A percentile compares a stretch with the other conserved stretches of the same genome.
phyloP scores from a whole-genome alignment of 1,140 invertebrate species.

The Trypoxylus dichotomus region DNA sequence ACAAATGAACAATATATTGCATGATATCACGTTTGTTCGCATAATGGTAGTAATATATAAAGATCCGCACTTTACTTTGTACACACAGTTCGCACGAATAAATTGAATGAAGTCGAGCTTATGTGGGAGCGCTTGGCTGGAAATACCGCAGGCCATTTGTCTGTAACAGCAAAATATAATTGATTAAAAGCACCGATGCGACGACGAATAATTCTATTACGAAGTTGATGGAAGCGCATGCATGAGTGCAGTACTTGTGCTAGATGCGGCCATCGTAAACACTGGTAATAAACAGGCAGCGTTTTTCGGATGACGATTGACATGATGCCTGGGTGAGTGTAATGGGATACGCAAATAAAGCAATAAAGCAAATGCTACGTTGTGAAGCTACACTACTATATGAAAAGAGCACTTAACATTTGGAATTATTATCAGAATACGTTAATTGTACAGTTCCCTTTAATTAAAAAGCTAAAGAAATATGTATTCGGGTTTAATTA shows the following conservation, averaged over 20 bases:
- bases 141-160: constrained; percentile 75
- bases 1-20: constrained; percentile 26
- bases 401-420: no score
- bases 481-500: no score
- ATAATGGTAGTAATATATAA: neutral
- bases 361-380: no score
- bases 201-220: constrained; percentile 1
- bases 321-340: no score
- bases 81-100: constrained; percentile 3
- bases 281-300: no score
- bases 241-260: neutral
- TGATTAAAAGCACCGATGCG: neutral
- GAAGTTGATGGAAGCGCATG: neutral
- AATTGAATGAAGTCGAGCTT: constrained; percentile 38
- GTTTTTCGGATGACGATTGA: no score
- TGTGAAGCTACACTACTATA: no score
- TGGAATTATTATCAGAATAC: no score
- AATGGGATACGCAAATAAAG: no score
- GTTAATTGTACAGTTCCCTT: no score
- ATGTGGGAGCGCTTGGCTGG: constrained; percentile 61
- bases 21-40: constrained; percentile 28
- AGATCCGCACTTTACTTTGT: constrained; percentile 25
- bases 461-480: no score
- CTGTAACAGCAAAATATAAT: constrained; percentile 56
- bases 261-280: no score